A percentile compares a stretch with the other conserved stretches of the same genome.
Conservation (phyloP, 1,140 invertebrate species). For the Zelostemma sp. region DNA sequence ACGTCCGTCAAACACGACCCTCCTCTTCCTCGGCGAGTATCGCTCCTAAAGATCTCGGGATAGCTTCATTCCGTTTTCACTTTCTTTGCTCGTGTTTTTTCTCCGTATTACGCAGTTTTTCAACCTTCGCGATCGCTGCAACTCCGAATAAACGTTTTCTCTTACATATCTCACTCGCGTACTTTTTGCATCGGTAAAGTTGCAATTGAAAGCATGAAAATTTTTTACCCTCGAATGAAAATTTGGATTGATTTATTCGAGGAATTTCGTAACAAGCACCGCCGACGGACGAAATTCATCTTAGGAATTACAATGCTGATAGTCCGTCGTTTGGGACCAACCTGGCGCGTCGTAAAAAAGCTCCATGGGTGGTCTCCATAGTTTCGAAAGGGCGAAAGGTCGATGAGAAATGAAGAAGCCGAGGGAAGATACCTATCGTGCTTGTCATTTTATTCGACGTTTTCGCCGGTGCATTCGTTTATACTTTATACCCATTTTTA, state of each 20-base stretch:
- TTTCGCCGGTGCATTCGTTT: no score
- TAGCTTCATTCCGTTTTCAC: background rate
- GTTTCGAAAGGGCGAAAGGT: constrained; percentile 45
- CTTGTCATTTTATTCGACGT: background rate
- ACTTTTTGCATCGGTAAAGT: no score
- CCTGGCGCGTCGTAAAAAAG: constrained; percentile 29
- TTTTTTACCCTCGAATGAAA: background rate
- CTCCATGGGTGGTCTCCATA: constrained; percentile 42
- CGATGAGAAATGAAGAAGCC: constrained; percentile 32
- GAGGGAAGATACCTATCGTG: constrained; percentile 23
- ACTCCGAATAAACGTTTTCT: background rate
- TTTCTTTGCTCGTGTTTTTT: no score
- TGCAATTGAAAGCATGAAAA: no score
- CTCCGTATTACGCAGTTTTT: no score
- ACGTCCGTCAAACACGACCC: constrained; percentile 37
- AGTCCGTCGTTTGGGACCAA: background rate
- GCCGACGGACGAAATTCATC: no score
- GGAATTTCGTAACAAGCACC: background rate
- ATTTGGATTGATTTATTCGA: background rate
- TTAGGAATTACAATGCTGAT: no score
- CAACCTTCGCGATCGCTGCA: no score
- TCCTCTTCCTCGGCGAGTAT: background rate
- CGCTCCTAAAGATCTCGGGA: background rate
- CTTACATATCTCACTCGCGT: no score
- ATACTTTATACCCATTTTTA: no score